Percentiles rank a stretch among this genome's conserved stretches.
These are phyloP conservation scores for Cervus canadensis DNA, from an alignment of 2,113 vertebrate species.

Conservation along the genomic window DNA sequence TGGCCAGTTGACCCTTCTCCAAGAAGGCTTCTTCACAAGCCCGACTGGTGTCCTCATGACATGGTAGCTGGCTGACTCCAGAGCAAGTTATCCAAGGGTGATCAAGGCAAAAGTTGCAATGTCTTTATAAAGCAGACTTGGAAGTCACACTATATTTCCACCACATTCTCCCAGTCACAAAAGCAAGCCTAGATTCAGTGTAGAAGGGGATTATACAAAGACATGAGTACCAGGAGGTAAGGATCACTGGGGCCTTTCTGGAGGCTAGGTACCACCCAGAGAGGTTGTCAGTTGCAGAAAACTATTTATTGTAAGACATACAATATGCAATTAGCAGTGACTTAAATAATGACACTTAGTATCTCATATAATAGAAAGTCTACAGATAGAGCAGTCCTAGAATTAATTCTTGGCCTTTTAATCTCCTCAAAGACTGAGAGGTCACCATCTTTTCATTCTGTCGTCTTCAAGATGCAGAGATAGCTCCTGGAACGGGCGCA, in stretches of 20 bases:
- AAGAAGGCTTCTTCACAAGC: not conserved
- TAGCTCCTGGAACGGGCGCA: not conserved
- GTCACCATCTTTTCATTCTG: not conserved
- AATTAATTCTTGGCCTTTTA: not conserved
- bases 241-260: not conserved
- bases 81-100: not conserved
- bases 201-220: not conserved
- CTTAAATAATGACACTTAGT: not conserved
- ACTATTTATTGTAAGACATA: slow-evolving; percentile 1
- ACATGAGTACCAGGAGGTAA: not conserved
- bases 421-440: not conserved
- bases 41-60: not conserved
- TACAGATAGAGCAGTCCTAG: not conserved
- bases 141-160: not conserved
- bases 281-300: not conserved
- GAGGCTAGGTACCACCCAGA: not conserved
- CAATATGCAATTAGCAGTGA: not conserved
- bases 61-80: not conserved
- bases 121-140: not conserved
- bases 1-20: not conserved
- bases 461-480: not conserved
- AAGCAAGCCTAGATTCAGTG: not conserved
- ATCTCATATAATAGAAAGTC: not conserved
- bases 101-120: not conserved
- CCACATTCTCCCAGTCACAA: not conserved